Conservation (phyloP, 2,797 vertebrate genomes). For the Argyrosomus regius region DNA sequence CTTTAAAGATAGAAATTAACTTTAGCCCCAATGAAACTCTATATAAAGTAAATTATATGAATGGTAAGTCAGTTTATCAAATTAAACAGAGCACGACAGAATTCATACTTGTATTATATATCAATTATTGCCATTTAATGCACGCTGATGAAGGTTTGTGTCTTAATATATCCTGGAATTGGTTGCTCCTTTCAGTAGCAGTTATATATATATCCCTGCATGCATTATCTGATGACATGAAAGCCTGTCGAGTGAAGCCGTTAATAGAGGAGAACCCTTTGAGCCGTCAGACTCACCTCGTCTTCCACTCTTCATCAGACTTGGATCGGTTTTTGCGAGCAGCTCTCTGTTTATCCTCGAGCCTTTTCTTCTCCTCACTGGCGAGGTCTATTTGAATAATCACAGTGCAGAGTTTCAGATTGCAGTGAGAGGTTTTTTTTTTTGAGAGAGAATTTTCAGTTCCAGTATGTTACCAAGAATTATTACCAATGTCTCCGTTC, state of each 20-base stretch:
- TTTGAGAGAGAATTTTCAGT: background rate
- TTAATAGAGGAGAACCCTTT: background rate
- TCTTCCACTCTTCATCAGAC: conserved; percentile 94
- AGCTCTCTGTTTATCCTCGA: conserved; percentile 97
- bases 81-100: background rate
- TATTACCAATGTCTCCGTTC: conserved; percentile 95
- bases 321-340: conserved; percentile 93
- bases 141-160: background rate
- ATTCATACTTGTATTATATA: background rate
- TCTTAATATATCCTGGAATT: conserved; percentile 12
- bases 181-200: background rate
- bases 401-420: background rate
- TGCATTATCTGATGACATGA: background rate
- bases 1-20: background rate
- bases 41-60: background rate
- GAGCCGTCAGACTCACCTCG: conserved; percentile 81
- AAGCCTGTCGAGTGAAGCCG: background rate
- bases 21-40: background rate
- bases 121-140: background rate
- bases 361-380: conserved; percentile 96
- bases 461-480: background rate
- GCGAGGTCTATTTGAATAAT: conserved; percentile 87
- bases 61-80: background rate
- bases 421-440: rapidly evolving
- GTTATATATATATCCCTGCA: background rate